Conservation (phyloP, 2,113 vertebrate genomes). For the Todiramphus chloris region DNA sequence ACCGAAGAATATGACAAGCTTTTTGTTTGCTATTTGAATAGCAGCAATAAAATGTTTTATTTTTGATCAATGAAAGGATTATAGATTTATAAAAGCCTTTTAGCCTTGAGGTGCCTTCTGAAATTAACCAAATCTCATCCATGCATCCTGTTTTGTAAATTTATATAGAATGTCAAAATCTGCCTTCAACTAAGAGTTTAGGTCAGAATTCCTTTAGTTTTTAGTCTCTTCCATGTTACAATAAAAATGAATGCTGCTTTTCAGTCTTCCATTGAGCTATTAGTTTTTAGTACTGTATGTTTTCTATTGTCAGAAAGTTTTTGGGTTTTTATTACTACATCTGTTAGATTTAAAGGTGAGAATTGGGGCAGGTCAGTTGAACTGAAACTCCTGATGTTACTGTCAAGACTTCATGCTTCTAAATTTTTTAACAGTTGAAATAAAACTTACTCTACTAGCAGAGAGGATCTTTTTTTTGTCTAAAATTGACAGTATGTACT, state of each 20-base stretch:
- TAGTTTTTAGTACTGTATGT: conserved; percentile 76
- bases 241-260: conserved; percentile 73
- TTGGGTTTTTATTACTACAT: conserved; percentile 15
- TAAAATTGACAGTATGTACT: background rate
- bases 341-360: conserved; percentile 63
- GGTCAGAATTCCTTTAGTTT: conserved; percentile 75
- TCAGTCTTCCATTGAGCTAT: conserved; percentile 80
- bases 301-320: conserved; percentile 52
- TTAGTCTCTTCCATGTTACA: conserved; percentile 76
- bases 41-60: conserved; percentile 91
- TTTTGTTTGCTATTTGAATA: conserved; percentile 85
- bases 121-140: conserved; percentile 86
- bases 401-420: background rate
- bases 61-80: conserved; percentile 82
- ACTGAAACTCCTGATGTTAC: background rate
- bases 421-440: background rate
- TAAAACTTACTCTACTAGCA: background rate
- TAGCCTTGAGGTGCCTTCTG: conserved; percentile 99
- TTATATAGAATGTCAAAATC: conserved; percentile 82
- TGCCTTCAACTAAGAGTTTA: conserved; percentile 76
- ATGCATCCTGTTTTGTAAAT: conserved; percentile 79
- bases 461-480: background rate
- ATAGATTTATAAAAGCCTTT: conserved; percentile 89
- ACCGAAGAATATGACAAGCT: conserved; percentile 73
- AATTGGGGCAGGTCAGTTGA: conserved; percentile 62